Conservation (phyloP, 1,140 invertebrate genomes). For the Tetragonula clypearis region DNA sequence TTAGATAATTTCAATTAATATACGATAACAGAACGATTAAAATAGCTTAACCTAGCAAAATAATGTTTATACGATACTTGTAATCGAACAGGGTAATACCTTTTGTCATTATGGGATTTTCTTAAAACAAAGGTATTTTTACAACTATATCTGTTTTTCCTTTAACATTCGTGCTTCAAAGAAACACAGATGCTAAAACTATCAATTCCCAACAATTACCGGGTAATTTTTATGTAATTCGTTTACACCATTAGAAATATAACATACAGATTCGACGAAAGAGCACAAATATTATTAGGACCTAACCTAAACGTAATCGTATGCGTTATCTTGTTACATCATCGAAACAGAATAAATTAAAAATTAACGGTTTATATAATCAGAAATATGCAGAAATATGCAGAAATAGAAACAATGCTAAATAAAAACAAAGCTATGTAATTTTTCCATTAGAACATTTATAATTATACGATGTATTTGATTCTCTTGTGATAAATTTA, state of each 20-base stretch:
- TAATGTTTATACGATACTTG: slow-evolving; percentile 16
- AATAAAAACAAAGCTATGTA: neutral
- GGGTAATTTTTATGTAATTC: neutral
- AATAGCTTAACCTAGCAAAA: neutral
- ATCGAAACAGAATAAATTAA: neutral
- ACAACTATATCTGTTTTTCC: slow-evolving; percentile 17
- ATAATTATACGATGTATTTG: neutral
- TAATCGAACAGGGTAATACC: slow-evolving; percentile 48
- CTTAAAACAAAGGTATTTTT: slow-evolving; percentile 13
- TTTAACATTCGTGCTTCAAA: slow-evolving; percentile 21
- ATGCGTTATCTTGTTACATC: neutral
- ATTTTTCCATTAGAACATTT: neutral
- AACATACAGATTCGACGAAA: neutral
- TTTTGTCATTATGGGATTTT: slow-evolving; percentile 66
- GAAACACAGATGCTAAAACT: neutral
- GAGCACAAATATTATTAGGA: too few relatives aligned
- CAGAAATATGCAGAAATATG: neutral
- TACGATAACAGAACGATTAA: slow-evolving; percentile 17
- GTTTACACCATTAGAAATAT: slow-evolving; percentile 8
- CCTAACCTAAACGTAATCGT: neutral
- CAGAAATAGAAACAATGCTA: neutral
- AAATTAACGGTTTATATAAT: neutral
- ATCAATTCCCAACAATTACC: neutral
- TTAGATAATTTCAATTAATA: neutral
- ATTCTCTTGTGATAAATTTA: neutral